These are phyloP conservation scores for Congeria kusceri DNA, from an alignment of 2,888 invertebrate species.

Conservation along the genomic window DNA sequence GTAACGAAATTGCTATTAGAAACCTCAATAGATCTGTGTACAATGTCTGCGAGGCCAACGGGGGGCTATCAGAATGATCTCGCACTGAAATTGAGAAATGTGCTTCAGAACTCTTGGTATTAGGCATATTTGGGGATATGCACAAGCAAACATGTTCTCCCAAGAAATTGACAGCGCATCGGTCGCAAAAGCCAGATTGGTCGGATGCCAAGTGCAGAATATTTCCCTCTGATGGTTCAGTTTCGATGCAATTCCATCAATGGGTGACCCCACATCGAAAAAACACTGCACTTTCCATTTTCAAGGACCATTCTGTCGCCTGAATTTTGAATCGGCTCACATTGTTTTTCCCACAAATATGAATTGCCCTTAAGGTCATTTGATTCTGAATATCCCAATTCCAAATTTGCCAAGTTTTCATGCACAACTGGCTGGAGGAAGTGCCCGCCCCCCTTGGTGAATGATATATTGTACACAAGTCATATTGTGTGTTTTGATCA, in stretches of 20 bases:
- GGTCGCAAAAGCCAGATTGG: not conserved
- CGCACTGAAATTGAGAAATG: not conserved
- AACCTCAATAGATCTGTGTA: conserved; percentile 6
- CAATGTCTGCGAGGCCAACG: conserved; percentile 18
- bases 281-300: not conserved
- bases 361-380: conserved; percentile 2
- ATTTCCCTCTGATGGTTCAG: not conserved
- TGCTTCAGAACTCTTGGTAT: conserved; percentile 2
- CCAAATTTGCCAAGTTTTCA: conserved; percentile 32
- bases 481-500: conserved; percentile 32
- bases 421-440: not conserved
- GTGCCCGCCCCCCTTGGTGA: conserved; percentile 11
- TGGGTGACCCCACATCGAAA: conserved; percentile 1
- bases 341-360: conserved; percentile 15
- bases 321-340: conserved; percentile 11
- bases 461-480: conserved; percentile 27
- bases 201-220: not conserved
- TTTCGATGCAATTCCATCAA: not conserved
- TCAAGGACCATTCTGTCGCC: conserved; percentile 17
- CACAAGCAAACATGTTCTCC: not conserved
- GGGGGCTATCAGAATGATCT: conserved; percentile 18
- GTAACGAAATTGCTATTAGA: not conserved
- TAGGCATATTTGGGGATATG: not conserved
- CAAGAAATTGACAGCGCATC: conserved; percentile 13
- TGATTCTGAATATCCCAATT: conserved; percentile 5